Evolutionary conservation across 2,888 invertebrate species (phyloP), one percentile per base, ranked within the genome.

Genomic region (Itoplectis maculator): DNA sequence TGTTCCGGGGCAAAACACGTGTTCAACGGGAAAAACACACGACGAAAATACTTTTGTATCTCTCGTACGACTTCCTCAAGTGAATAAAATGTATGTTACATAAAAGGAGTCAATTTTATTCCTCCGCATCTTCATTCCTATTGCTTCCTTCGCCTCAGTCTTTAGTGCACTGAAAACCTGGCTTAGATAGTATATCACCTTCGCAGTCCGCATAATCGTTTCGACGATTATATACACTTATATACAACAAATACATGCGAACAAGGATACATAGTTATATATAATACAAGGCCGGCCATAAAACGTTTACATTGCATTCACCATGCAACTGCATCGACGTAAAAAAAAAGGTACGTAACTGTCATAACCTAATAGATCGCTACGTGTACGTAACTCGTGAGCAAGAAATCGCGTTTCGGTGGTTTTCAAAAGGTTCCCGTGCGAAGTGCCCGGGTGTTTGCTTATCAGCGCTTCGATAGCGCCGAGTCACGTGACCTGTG

Each of bases 71-170:
- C 37, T 37, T 37, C 11, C 37, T 18, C 18, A 40, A 5, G 11
- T 40, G 15, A 61, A 61, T 61, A 61, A 61, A 61, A 61, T 61
- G 37, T 37, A 40, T 18, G 61, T 61, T 8, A 40, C 18, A 3
- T 9, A 4, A 37, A 61, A 37, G 18, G 8, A 37, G 6, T n/a
- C 29, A 23, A 20, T 51, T 51, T n/a, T 1, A 51, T 54, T 23
- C 0, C 4, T 54, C 13, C 11, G n/a, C 4, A 11, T 45, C n/a
- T 45, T 45, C 4, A 45, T 45, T 45, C 45, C 45, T 45, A 45
- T 13, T 45, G 45, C n/a, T 7, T 45, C 45, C n/a, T n/a, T 7
- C 47, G 8, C 49, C 5, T 20, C 9, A 51, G 8, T 51, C 2
- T 18, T 8, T 18, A 49, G 4, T 49, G 15, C 15, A 29, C 29